Percentiles rank a stretch among this genome's conserved stretches.
phyloP scores from a whole-genome alignment of 1,140 invertebrate species.

The Rhizoglyphus robini region DNA sequence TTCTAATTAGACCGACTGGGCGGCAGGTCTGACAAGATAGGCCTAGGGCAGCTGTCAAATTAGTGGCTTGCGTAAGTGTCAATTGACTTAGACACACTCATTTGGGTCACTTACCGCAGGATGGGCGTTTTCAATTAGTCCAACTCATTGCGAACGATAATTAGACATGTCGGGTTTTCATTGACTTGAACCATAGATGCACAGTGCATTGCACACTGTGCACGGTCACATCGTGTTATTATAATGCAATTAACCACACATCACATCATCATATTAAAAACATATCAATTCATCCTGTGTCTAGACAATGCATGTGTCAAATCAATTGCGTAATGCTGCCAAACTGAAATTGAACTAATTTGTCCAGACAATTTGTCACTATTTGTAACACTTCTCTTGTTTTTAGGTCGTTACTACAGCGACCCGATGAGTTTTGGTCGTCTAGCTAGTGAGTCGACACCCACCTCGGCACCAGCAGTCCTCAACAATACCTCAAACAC shows the following conservation, averaged over 20 bases:
- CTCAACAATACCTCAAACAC: not conserved
- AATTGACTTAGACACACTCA: no score
- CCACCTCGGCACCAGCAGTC: not conserved
- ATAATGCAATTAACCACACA: not conserved
- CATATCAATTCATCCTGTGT: no score
- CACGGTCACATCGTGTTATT: no score
- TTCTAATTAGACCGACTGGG: conserved; percentile 5
- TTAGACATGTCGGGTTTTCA: no score
- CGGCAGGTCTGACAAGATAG: not conserved
- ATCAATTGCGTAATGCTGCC: no score
- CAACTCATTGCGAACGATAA: no score
- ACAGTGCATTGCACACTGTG: no score
- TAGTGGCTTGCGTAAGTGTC: not conserved
- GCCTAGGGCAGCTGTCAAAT: conserved; percentile 3
- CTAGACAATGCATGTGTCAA: no score
- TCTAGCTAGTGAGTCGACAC: not conserved
- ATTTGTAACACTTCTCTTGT: not conserved
- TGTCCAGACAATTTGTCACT: not conserved
- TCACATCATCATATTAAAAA: no score
- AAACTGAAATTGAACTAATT: no score
- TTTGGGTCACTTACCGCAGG: not conserved
- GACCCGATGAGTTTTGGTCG: conserved; percentile 4
- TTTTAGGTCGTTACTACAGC: conserved; percentile 1
- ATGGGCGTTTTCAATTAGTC: not conserved
- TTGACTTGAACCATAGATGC: no score